Conservation (phyloP, 2,888 invertebrate species). For the Rotaria macrura region DNA sequence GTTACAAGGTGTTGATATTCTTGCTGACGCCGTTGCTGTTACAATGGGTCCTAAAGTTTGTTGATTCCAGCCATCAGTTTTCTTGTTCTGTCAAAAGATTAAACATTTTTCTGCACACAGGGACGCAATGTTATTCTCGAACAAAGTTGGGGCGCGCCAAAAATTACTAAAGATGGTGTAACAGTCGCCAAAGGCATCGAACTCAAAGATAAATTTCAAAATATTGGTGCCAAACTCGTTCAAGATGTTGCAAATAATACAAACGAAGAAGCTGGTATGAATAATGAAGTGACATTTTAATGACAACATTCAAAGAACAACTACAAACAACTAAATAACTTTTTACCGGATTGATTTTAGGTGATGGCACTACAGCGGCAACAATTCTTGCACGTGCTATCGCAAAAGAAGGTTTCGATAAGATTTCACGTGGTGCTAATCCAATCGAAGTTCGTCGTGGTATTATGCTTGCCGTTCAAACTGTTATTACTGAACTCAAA, state of each 20-base stretch:
- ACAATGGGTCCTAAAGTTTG: conserved; percentile 96
- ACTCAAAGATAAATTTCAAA: conserved; percentile 94
- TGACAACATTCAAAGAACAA: too few relatives aligned
- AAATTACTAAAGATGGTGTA: conserved; percentile 98
- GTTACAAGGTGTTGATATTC: conserved; percentile 90
- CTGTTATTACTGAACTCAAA: conserved; percentile 76
- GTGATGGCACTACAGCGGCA: conserved; percentile 94
- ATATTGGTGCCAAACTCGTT: conserved; percentile 92
- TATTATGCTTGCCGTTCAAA: conserved; percentile 88
- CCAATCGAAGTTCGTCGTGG: conserved; percentile 87
- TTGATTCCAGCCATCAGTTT: background rate
- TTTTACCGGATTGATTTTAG: background rate
- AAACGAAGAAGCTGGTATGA: conserved; percentile 73
- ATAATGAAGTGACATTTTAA: background rate
- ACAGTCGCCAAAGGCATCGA: conserved; percentile 97
- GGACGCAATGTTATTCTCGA: conserved; percentile 93
- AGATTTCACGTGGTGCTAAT: conserved; percentile 91
- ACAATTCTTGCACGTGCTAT: conserved; percentile 92
- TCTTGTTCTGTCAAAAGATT: background rate
- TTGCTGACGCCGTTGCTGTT: conserved; percentile 98
- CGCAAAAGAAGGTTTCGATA: conserved; percentile 96
- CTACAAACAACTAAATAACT: background rate
- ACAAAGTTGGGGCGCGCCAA: conserved; percentile 98
- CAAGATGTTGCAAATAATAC: conserved; percentile 99
- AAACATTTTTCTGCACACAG: background rate